Base-by-base conservation (phyloP, 2,888 invertebrate species). In the Leuctra nigra region DNA sequence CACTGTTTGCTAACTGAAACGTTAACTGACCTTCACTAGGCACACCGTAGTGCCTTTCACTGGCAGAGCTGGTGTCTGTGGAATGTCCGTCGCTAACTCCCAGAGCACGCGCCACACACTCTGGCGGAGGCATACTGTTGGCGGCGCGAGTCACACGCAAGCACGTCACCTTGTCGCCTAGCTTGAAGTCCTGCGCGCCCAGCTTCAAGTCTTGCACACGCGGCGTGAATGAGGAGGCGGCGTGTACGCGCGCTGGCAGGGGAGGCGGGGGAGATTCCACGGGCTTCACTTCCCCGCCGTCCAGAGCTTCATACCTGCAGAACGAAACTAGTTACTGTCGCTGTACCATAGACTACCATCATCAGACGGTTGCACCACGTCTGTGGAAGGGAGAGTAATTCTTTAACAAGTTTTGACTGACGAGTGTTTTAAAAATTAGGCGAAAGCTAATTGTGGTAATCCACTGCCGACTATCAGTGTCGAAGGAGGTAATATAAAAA, bases 61-160 rank as follows among this genome's bases (percentile, higher is more conserved):
- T 76, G 9, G 77, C 71, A 2, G 76, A 76, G 66, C 75, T 77
- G 53, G 68, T 68, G 38, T 79, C 80, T 0, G 76, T 75, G 1
- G 75, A 76, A 66, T 74, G 77, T 11, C 74, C 75, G 61, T 78
- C 77, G 59, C 62, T 66, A 18, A 63, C 50, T 20, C 61, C 52
- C 23, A 63, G 25, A 11, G 61, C 46, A 11, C 61, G 55, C 14
- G 44, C 39, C 7, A 72, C 67, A 18, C 70, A 67, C 25, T 74
- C 74, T 16, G 73, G 69, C 7, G 73, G 69, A 9, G 73, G 73
- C 6, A 76, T 66, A 62, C 74, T 75, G 35, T 67, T 55, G 6
- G 64, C 57, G 63, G 61, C 46, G 23, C 33, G 14, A 22, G 33
- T 35, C 25, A 33, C 18, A 20, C n/a, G 16, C 35, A 73, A 60